A percentile compares a stretch with the other conserved stretches of the same genome.
These are phyloP conservation scores for Merluccius polli DNA, from an alignment of 2,797 vertebrate genomes.

Conservation along the genomic window DNA sequence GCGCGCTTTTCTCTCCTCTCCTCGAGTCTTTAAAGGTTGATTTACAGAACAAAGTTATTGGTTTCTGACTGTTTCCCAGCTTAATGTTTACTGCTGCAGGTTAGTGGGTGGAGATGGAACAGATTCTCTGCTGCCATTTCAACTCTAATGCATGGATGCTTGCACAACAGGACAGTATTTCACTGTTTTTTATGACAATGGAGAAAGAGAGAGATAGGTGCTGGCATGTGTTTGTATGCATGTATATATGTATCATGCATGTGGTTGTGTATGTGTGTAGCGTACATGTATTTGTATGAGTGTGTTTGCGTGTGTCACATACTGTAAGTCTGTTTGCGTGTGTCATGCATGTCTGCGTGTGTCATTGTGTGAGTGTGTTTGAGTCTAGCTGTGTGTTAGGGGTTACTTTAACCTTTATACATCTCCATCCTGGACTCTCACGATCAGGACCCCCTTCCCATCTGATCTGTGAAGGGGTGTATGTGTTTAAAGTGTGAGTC, in stretches of 20 bases:
- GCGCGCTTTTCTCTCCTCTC: conserved; percentile 16
- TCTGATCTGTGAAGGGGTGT: background rate
- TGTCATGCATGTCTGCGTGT: background rate
- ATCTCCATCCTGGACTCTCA: background rate
- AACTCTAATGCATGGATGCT: conserved; percentile 54
- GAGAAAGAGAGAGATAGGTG: background rate
- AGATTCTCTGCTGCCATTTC: conserved; percentile 38
- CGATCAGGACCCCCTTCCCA: background rate
- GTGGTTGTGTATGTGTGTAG: background rate
- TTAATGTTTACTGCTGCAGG: conserved; percentile 39
- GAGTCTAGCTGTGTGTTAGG: conserved; percentile 30
- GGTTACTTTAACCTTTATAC: conserved; percentile 10
- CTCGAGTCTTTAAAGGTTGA: conserved; percentile 18
- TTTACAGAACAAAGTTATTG: conserved; percentile 38
- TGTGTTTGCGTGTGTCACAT: background rate
- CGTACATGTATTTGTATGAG: background rate
- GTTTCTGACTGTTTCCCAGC: conserved; percentile 45
- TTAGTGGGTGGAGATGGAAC: conserved; percentile 32
- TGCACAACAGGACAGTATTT: conserved; percentile 65
- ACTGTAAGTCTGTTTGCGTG: conserved; percentile 9
- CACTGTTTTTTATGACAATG: conserved; percentile 48
- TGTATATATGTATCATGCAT: background rate
- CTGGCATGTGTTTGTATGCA: conserved; percentile 6
- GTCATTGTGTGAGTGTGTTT: conserved; percentile 26
- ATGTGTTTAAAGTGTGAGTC: background rate